These are phyloP conservation scores for Conger conger DNA, from an alignment of 2,113 vertebrate genomes.

Conservation along the genomic window DNA sequence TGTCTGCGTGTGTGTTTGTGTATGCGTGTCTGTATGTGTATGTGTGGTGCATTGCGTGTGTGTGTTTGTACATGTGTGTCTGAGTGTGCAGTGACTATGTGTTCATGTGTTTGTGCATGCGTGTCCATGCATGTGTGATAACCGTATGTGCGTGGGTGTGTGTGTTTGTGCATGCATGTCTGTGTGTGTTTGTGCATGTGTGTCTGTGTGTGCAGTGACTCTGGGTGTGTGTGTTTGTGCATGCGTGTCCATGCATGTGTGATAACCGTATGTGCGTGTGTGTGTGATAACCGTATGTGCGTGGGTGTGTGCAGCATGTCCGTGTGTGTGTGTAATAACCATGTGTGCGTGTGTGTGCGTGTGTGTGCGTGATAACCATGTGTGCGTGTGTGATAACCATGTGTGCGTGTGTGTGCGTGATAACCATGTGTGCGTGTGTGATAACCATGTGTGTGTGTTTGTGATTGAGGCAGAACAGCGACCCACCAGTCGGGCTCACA, in stretches of 20 bases:
- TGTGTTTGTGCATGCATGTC: too few relatives aligned
- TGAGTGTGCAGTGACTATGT: too few relatives aligned
- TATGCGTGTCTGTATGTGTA: not conserved
- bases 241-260: not conserved
- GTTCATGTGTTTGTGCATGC: not conserved
- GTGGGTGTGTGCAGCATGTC: not conserved
- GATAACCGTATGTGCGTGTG: too few relatives aligned
- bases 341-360: not conserved
- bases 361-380: too few relatives aligned
- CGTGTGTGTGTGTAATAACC: not conserved
- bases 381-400: not conserved
- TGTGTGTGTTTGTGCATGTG: not conserved
- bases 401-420: not conserved
- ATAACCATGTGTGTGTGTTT: not conserved
- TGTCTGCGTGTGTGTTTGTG: not conserved
- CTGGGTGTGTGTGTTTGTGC: not conserved
- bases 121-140: not conserved
- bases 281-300: not conserved
- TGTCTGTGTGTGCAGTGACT: not conserved
- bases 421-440: not conserved
- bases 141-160: not conserved
- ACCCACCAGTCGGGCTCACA: constrained; percentile 90
- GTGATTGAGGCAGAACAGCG: not conserved
- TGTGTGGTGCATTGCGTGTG: constrained; percentile 7
- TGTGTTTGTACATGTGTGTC: not conserved